Evolutionary conservation across 2,113 vertebrate species (phyloP).

Genomic region (Tupaia tana): DNA sequence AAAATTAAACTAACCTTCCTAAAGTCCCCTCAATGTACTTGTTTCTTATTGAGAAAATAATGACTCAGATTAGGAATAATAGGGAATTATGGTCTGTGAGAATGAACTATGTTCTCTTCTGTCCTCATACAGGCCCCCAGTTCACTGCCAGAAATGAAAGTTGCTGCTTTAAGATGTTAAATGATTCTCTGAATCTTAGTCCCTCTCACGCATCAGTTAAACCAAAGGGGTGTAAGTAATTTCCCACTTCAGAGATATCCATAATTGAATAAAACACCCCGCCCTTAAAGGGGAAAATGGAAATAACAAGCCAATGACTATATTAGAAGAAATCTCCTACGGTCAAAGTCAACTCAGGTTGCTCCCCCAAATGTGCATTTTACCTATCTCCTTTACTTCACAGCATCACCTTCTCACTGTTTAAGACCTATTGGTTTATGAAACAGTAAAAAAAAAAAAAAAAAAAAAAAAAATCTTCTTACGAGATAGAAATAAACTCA

Average conservation of each 20-base stretch:
- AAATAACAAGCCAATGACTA: not conserved
- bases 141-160: too few relatives aligned
- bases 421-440: fast-evolving
- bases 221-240: not conserved
- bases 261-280: not conserved
- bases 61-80: not conserved
- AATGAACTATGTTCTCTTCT: not conserved
- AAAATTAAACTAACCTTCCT: not conserved
- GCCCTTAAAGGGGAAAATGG: not conserved
- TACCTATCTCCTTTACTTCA: not conserved
- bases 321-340: not conserved
- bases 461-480: not conserved
- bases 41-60: not conserved
- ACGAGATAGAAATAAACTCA: not conserved
- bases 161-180: not conserved
- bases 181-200: not conserved
- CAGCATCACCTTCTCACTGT: not conserved
- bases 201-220: not conserved
- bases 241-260: not conserved
- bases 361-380: not conserved
- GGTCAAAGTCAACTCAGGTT: not conserved
- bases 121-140: not conserved
- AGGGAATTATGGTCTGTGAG: too few relatives aligned
- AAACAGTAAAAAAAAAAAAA: not conserved
- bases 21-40: not conserved